Evolutionary conservation across 1,140 invertebrate genomes (phyloP).

Genomic region (Aphelenchoides besseyi): DNA sequence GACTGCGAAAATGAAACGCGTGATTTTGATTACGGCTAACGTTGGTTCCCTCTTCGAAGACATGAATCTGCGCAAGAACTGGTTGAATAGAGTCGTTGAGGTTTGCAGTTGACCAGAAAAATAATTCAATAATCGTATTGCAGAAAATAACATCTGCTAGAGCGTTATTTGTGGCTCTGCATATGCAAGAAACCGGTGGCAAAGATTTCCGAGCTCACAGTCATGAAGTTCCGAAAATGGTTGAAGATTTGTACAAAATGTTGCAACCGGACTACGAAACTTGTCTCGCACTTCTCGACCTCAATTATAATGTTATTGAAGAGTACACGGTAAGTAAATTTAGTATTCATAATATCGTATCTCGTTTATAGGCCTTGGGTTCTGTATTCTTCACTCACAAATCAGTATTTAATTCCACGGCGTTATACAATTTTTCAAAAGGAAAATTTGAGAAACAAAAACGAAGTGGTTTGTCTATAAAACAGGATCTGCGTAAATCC

Average conservation of each 20-base stretch:
- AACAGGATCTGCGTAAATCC: slow-evolving; percentile 9
- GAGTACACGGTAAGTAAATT: slow-evolving; percentile 34
- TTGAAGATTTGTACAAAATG: slow-evolving; percentile 27
- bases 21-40: slow-evolving; percentile 46
- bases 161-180: slow-evolving; percentile 27
- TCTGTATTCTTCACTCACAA: slow-evolving; percentile 43
- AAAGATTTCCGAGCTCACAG: slow-evolving; percentile 40
- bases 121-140: slow-evolving; percentile 12
- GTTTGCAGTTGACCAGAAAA: slow-evolving; percentile 8
- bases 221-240: slow-evolving; percentile 31
- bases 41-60: slow-evolving; percentile 42
- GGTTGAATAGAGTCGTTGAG: slow-evolving; percentile 26
- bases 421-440: slow-evolving; percentile 32
- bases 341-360: slow-evolving; percentile 4
- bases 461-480: slow-evolving; percentile 17
- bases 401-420: slow-evolving; percentile 14
- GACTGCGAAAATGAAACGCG: slow-evolving; percentile 18
- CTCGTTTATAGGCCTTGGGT: slow-evolving; percentile 39
- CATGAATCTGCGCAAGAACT: slow-evolving; percentile 24
- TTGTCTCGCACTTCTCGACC: slow-evolving; percentile 34
- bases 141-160: slow-evolving; percentile 8
- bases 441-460: slow-evolving; percentile 21
- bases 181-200: slow-evolving; percentile 41
- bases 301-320: slow-evolving; percentile 36
- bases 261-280: slow-evolving; percentile 15